phyloP scores from a whole-genome alignment of 2,797 vertebrate species.

The Psittacula derbiana region DNA sequence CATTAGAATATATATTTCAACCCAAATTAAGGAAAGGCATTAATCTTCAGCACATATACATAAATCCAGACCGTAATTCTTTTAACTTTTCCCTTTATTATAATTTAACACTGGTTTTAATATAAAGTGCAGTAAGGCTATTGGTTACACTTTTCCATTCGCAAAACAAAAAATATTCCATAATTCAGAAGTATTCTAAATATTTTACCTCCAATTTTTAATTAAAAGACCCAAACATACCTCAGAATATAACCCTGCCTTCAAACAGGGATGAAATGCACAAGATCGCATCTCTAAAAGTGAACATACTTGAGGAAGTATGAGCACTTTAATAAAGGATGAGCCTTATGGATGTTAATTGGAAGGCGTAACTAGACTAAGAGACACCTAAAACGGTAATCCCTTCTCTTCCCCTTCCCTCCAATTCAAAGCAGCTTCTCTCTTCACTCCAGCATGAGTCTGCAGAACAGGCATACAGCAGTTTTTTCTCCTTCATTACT shows the following conservation, averaged over 20 bases:
- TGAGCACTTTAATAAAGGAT: background rate
- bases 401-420: background rate
- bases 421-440: background rate
- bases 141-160: conserved; percentile 13
- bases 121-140: background rate
- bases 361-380: background rate
- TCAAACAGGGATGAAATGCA: background rate
- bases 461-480: background rate
- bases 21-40: conserved; percentile 14
- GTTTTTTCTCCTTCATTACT: background rate
- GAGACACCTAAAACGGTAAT: background rate
- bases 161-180: conserved; percentile 29
- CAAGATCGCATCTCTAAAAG: background rate
- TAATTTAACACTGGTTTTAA: conserved; percentile 2
- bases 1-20: conserved; percentile 49
- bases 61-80: conserved; percentile 1
- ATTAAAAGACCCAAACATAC: background rate
- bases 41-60: conserved; percentile 29
- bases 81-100: background rate
- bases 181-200: conserved; percentile 37
- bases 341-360: background rate
- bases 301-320: background rate
- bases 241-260: background rate
- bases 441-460: background rate
- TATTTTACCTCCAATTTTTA: conserved; percentile 45